Conservation (phyloP, 2,888 invertebrate genomes). For the Chaetogeoica ovagalla region DNA sequence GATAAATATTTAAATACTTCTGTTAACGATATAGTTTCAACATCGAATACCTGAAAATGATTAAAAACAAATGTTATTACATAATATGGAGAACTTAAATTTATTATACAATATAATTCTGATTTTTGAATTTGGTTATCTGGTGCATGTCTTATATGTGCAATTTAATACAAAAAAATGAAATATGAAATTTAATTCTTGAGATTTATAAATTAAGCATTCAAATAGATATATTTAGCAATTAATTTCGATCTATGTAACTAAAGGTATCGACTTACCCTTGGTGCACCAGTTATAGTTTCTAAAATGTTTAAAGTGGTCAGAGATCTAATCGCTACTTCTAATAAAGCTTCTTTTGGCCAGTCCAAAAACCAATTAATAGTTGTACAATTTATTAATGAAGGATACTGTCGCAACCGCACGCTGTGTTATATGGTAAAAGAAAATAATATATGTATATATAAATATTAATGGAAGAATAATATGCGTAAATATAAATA, state of each 20-base stretch:
- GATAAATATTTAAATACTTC: conserved; percentile 1
- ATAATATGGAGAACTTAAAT: too few relatives aligned
- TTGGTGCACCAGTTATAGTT: conserved; percentile 68
- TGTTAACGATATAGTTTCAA: conserved; percentile 15
- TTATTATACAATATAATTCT: neutral
- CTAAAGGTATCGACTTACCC: conserved; percentile 60
- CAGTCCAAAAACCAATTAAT: conserved; percentile 90
- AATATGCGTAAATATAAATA: too few relatives aligned
- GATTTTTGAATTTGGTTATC: too few relatives aligned
- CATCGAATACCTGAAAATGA: conserved; percentile 24
- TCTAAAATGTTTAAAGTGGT: conserved; percentile 72
- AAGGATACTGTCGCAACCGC: conserved; percentile 84
- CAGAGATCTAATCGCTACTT: conserved; percentile 83
- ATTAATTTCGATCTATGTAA: neutral
- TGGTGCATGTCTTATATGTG: too few relatives aligned
- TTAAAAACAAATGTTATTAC: neutral
- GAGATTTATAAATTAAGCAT: too few relatives aligned
- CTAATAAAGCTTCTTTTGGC: conserved; percentile 85
- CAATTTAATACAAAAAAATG: too few relatives aligned
- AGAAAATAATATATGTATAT: too few relatives aligned
- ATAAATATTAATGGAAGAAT: too few relatives aligned
- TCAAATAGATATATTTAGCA: neutral
- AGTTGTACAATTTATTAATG: conserved; percentile 82
- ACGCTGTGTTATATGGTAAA: conserved; percentile 60
- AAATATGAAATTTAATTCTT: too few relatives aligned